Base-by-base conservation (phyloP, 2,113 vertebrate genomes). In the Herpetotheres cachinnans region DNA sequence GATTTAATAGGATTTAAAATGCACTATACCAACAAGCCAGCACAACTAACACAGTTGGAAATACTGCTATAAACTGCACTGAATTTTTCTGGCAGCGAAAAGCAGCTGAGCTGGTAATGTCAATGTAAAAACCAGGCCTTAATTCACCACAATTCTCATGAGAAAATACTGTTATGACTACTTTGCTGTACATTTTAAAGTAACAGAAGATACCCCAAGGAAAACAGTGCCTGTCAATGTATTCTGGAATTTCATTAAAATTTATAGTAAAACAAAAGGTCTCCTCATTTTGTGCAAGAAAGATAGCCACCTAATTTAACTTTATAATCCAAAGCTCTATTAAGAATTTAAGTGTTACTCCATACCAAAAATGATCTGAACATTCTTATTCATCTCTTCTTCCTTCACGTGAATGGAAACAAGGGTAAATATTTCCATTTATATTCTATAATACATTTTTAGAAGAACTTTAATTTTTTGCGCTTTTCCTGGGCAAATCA, bases 21-120 rank as follows among this genome's bases (percentile, higher is more conserved):
- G 67, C 62, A 67, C 30, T 81, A n/a, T 34, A 85, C 70, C 13
- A 96, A 88, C 29, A 67, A 96, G 93, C 61, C 54, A 95, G 74
- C 55, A 95, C 71, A 93, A 86, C 38, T 90, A 80, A 70, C 70
- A 63, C 4, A 59, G 69, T 13, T 93, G 38, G 40, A 50, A 95
- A 69, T 27, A 89, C 19, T 15, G 4, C 55, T 86, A 79, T 61
- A 86, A 88, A 83, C 61, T 36, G 52, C 61, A 63, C 44, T 66
- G 77, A 86, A 62, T 88, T 97, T 95, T 74, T 81, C 79, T 79
- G 77, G 55, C 82, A 96, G 88, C 52, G 96, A 96, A 96, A 96
- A 94, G 82, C 88, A 96, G 92, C 66, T 97, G 79, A 97, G 73
- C 30, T 78, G 52, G 80, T 92, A 94, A 95, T 13, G 69, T 88